These are phyloP conservation scores for Cnemophilus loriae DNA, from an alignment of 2,113 vertebrate species.

Conservation along the genomic window DNA sequence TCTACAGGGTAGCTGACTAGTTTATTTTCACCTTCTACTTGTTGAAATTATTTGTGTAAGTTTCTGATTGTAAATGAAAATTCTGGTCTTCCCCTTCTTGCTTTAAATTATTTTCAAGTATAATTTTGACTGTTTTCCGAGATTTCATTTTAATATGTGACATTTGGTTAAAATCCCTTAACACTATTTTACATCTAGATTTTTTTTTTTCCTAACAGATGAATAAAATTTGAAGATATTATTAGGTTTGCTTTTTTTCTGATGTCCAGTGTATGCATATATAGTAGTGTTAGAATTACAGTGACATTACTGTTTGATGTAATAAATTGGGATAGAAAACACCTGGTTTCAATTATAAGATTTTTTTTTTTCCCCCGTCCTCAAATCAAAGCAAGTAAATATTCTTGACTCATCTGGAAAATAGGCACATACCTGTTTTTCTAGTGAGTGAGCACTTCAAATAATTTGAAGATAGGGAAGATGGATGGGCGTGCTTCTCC, in stretches of 20 bases:
- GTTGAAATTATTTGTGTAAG: not conserved
- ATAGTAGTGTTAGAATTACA: not conserved
- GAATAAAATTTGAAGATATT: not conserved
- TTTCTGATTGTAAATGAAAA: not conserved
- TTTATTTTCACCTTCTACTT: not conserved
- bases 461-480: not conserved
- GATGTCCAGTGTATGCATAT: not conserved
- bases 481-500: not conserved
- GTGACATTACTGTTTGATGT: not conserved
- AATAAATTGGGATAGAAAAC: not conserved
- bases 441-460: not conserved
- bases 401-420: not conserved
- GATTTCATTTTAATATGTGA: not conserved
- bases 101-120: not conserved
- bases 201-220: not conserved
- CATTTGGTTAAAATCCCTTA: not conserved
- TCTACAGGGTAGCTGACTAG: not conserved
- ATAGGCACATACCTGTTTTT: not conserved
- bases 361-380: rapidly evolving
- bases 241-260: not conserved
- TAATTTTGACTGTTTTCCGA: not conserved
- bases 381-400: not conserved
- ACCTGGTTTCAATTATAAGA: not conserved
- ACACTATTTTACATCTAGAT: not conserved
- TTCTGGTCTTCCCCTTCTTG: not conserved